Evolutionary conservation across 2,797 vertebrate genomes (phyloP).

Genomic region (Rhabdophis nuchalis): DNA sequence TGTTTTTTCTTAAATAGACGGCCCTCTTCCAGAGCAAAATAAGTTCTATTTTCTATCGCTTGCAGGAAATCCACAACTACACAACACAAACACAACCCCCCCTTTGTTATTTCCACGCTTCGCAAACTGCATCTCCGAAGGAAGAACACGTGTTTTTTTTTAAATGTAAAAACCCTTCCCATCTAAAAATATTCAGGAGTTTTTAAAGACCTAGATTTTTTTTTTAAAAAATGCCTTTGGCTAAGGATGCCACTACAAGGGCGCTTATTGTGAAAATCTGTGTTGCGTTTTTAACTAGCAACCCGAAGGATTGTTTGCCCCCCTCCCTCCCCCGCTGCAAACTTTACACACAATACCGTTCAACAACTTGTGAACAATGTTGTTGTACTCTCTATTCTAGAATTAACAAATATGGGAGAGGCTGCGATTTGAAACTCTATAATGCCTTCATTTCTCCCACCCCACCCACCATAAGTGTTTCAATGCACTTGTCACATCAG

Average conservation of each 20-base stretch:
- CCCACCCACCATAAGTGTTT: constrained; percentile 24
- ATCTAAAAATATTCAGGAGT: neutral
- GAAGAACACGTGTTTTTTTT: neutral
- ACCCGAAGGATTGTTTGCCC: neutral
- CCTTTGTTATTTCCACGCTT: neutral
- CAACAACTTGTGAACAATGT: neutral
- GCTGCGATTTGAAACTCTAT: neutral
- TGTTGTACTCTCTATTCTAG: neutral
- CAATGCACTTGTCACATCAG: constrained; percentile 35
- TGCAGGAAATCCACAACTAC: neutral
- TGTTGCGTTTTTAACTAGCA: neutral
- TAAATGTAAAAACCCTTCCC: too few species aligned
- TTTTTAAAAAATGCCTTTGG: neutral
- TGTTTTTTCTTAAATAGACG: neutral
- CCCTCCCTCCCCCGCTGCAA: neutral
- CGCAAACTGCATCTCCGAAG: neutral
- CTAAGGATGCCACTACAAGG: too few species aligned
- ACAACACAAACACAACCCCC: accelerated
- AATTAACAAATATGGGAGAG: neutral
- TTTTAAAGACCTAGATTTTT: neutral
- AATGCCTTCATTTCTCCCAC: neutral
- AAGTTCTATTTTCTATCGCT: neutral
- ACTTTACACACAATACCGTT: neutral
- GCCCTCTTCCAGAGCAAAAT: neutral
- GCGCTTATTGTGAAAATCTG: neutral